phyloP scores from a whole-genome alignment of 2,888 invertebrate genomes.

The Monoplex corrugatus region DNA sequence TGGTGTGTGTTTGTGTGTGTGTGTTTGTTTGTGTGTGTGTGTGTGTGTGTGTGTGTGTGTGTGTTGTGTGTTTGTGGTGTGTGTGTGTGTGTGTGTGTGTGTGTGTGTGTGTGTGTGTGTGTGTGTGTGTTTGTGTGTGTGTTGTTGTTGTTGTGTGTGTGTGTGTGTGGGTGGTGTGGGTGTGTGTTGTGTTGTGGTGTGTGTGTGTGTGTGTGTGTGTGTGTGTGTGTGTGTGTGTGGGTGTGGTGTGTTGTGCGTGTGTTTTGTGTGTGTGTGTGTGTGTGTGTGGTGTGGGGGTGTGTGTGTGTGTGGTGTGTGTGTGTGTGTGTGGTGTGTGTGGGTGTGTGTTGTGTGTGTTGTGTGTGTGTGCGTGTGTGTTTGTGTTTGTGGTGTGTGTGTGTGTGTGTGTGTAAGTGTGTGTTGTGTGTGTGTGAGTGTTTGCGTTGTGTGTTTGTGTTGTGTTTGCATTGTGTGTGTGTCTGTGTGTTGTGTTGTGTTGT shows the following conservation, averaged over 20 bases:
- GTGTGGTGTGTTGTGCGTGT: not conserved
- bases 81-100: not conserved
- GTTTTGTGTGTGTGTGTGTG: not conserved
- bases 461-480: too few relatives aligned
- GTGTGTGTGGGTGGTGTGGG: conserved; percentile 1
- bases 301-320: too few relatives aligned
- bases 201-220: not conserved
- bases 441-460: too few relatives aligned
- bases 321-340: too few relatives aligned
- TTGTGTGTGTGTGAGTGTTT: too few relatives aligned
- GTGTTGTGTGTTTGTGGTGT: not conserved
- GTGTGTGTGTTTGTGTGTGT: conserved; percentile 19
- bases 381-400: too few relatives aligned
- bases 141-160: not conserved
- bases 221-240: not conserved
- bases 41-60: conserved; percentile 11
- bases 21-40: not conserved
- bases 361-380: too few relatives aligned
- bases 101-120: not conserved
- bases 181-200: not conserved
- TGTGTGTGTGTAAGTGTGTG: too few relatives aligned
- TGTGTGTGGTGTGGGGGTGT: not conserved
- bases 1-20: conserved; percentile 20
- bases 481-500: too few relatives aligned
- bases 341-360: too few relatives aligned